Evolutionary conservation across 2,797 vertebrate species (phyloP), one percentile per base, ranked within the genome.

Genomic region (Hydrolagus colliei): DNA sequence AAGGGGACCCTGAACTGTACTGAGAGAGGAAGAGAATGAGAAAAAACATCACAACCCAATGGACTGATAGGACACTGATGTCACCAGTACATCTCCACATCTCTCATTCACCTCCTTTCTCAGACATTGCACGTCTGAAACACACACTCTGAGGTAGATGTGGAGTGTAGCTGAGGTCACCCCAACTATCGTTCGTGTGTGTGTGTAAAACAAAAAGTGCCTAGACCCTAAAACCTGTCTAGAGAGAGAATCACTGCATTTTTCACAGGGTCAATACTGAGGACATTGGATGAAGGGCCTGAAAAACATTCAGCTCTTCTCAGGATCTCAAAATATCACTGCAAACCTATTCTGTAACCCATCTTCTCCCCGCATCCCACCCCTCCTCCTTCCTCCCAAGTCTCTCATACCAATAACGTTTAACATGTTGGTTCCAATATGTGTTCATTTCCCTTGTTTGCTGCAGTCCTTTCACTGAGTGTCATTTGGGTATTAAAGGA

Each of bases 141-240:
- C 41, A 71, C 79, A 84, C 16, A 84, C 79, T 77, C 75, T 84
- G 79, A 84, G 79, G 79, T 84, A 84, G 79, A 68, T 84, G 65
- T 84, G 79, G 65, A 84, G 67, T 84, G 79, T 84, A 65, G 65
- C 79, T 65, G 71, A 71, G 41, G 20, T 32, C 79, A 84, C 16
- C 41, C 71, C 32, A 71, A 84, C 79, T 71, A 84, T 71, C 67
- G 13, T 73, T 73, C 12, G 41, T 52, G 2, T 27, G 41, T 52
- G 2, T 35, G n/a, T n/a, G n/a, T n/a, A 82, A 82, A 62, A 1
- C 4, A 59, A 84, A 84, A 84, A 84, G 79, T 84, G 79, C 79
- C 18, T 18, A 41, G 35, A 65, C 71, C 71, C 63, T 84, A 84
- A 84, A 68, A 84, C 65, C 79, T 84, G 79, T 41, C 79, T 65